phyloP scores from a whole-genome alignment of 2,888 invertebrate species.

The Heliconius cydno region DNA sequence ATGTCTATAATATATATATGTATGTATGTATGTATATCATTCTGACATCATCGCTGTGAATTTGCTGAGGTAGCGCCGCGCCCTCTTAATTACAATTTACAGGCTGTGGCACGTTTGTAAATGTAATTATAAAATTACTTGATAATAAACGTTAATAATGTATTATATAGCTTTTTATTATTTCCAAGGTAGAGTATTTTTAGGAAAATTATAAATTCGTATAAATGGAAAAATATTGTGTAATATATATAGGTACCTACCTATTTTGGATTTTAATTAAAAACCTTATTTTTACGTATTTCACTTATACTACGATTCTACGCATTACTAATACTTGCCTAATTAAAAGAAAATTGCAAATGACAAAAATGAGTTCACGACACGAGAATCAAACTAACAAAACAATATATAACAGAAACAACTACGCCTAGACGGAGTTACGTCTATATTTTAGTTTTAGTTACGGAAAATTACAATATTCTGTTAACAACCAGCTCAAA shows the following conservation, averaged over 20 bases:
- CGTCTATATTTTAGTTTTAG: background rate
- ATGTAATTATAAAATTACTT: conserved; percentile 15
- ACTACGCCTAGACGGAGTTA: background rate
- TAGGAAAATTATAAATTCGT: background rate
- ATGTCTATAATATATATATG: conserved; percentile 2
- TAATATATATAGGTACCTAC: no score
- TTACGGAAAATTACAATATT: conserved; percentile 16
- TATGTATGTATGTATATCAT: conserved; percentile 9
- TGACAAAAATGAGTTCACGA: background rate
- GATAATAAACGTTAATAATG: background rate
- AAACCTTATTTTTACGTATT: no score
- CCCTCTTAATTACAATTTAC: conserved; percentile 27
- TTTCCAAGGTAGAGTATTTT: background rate
- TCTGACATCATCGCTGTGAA: conserved; percentile 27
- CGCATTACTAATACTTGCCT: no score
- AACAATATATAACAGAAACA: background rate
- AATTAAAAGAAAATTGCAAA: background rate
- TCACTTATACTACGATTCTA: no score
- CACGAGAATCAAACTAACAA: background rate
- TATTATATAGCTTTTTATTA: background rate
- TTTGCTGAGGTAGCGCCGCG: conserved; percentile 28
- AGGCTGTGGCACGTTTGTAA: conserved; percentile 21
- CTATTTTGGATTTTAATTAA: no score
- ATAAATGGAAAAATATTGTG: background rate
- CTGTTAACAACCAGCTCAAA: conserved; percentile 49